A percentile compares a stretch with the other conserved stretches of the same genome.
Evolutionary conservation across 2,113 vertebrate species (phyloP).

Genomic region (Coturnix japonica): DNA sequence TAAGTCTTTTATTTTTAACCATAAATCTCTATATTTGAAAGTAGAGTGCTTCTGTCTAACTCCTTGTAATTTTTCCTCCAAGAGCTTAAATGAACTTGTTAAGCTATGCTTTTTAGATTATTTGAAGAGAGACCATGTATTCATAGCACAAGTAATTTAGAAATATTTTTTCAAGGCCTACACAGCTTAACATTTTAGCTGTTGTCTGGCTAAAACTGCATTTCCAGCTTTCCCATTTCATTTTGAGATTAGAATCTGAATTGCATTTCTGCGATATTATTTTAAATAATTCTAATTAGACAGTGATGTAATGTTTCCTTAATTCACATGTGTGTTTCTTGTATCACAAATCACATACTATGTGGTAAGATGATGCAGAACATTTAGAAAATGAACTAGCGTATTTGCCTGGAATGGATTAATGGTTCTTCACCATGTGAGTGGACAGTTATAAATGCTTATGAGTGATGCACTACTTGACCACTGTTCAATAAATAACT

Average conservation of each 20-base stretch:
- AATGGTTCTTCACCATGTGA: not conserved
- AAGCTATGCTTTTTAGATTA: slow-evolving; percentile 50
- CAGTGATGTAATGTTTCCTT: slow-evolving; percentile 2
- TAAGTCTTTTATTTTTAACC: slow-evolving; percentile 44
- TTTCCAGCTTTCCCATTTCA: not conserved
- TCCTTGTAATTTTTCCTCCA: slow-evolving; percentile 46
- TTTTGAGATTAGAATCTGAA: not conserved
- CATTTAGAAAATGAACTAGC: not conserved
- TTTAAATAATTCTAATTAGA: slow-evolving; percentile 23
- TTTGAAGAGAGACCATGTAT: slow-evolving; percentile 26
- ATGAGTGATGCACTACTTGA: not conserved
- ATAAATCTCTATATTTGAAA: slow-evolving; percentile 68
- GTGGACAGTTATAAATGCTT: not conserved
- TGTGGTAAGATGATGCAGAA: not conserved
- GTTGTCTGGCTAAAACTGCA: not conserved
- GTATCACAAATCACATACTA: not conserved
- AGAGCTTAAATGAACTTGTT: slow-evolving; percentile 46
- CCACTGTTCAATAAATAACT: not conserved
- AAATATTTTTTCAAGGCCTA: not conserved
- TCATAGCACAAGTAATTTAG: slow-evolving; percentile 12
- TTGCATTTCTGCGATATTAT: slow-evolving; percentile 9
- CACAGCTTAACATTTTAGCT: not conserved
- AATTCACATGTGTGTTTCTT: not conserved
- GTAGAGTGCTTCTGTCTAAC: slow-evolving; percentile 37
- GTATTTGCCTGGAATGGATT: not conserved